Evolutionary conservation across 2,113 vertebrate genomes (phyloP).

Genomic region (Mohoua ochrocephala): DNA sequence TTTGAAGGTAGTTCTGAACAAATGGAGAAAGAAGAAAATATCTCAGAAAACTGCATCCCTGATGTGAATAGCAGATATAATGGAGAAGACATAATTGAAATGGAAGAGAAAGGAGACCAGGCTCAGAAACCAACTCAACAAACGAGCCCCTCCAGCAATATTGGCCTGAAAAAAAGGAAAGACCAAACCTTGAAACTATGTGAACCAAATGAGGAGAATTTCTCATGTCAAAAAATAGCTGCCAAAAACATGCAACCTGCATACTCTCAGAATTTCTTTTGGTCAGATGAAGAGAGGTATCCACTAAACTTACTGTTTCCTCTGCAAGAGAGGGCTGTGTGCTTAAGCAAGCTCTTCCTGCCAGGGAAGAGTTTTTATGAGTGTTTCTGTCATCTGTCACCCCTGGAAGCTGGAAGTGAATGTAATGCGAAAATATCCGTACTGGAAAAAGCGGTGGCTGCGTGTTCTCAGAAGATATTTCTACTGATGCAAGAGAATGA

Average conservation of each 20-base stretch:
- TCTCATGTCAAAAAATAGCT: not conserved
- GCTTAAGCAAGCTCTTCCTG: not conserved
- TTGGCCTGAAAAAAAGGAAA: not conserved
- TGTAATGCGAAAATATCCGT: conserved; percentile 1
- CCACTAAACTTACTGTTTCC: not conserved
- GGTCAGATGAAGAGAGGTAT: not conserved
- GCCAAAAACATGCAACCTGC: not conserved
- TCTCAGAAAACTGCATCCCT: not conserved
- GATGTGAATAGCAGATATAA: not conserved
- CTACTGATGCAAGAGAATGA: conserved; percentile 39
- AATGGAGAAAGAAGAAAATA: not conserved
- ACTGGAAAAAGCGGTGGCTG: conserved; percentile 57
- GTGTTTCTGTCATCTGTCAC: not conserved
- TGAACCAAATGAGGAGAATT: not conserved
- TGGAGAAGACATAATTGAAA: not conserved
- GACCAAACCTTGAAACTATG: not conserved
- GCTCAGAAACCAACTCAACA: not conserved
- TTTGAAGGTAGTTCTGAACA: not conserved
- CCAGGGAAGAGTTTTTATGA: not conserved
- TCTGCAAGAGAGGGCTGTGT: not conserved
- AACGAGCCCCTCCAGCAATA: not conserved
- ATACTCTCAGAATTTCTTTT: not conserved
- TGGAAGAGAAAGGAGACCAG: not conserved
- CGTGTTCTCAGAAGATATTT: conserved; percentile 68
- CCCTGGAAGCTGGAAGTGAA: not conserved